Conservation (phyloP, 2,888 invertebrate genomes). For the Teleiodes luculella region DNA sequence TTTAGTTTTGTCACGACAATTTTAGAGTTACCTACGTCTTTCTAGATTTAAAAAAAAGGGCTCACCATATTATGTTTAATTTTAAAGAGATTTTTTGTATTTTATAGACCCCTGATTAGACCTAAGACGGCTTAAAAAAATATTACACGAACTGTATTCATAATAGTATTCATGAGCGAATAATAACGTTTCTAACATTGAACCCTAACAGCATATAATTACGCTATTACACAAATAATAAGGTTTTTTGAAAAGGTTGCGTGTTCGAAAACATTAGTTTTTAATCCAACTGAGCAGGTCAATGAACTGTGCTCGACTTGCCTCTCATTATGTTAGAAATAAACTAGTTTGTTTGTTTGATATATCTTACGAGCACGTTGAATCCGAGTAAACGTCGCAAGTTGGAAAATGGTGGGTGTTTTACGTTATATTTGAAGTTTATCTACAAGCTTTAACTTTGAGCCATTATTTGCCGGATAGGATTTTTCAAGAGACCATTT, state of each 20-base stretch:
- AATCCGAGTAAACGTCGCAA: not conserved
- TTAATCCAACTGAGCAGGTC: not conserved
- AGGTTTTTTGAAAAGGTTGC: constrained; percentile 16
- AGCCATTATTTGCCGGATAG: no score
- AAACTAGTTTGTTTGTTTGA: not conserved
- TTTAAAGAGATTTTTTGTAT: no score
- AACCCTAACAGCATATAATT: not conserved
- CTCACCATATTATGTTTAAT: no score
- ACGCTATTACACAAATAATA: not conserved
- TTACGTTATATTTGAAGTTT: no score
- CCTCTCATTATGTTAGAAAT: not conserved
- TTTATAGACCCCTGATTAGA: no score
- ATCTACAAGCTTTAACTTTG: no score
- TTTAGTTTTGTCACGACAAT: no score
- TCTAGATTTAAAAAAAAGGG: no score
- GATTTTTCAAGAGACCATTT: no score
- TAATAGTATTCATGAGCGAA: not conserved
- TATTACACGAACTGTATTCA: no score
- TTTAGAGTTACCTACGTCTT: no score
- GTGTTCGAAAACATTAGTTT: not conserved
- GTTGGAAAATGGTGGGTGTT: not conserved
- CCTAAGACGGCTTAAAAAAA: no score
- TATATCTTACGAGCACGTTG: not conserved
- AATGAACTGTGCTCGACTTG: not conserved
- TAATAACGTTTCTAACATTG: not conserved